These are phyloP conservation scores for Falco cherrug DNA, from an alignment of 2,797 vertebrate genomes.

Conservation along the genomic window DNA sequence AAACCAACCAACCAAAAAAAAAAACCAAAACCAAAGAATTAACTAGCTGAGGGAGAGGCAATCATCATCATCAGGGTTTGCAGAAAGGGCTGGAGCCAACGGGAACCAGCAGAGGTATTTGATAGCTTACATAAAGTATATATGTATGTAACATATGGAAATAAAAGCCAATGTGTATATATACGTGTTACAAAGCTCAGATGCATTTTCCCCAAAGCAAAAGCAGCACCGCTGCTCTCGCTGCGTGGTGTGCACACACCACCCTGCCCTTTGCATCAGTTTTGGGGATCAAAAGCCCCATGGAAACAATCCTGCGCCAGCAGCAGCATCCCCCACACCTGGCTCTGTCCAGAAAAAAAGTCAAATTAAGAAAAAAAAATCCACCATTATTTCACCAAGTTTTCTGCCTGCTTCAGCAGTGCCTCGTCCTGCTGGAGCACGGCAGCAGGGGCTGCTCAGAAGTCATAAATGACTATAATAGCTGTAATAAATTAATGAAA, in stretches of 20 bases:
- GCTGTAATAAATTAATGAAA: neutral
- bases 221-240: rapidly evolving
- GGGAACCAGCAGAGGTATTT: neutral
- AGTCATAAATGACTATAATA: neutral
- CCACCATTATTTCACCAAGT: neutral
- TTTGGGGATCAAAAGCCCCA: neutral
- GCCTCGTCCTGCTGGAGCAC: neutral
- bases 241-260: rapidly evolving
- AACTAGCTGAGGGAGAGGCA: constrained; percentile 46
- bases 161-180: neutral
- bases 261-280: rapidly evolving
- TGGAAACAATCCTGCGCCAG: neutral
- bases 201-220: neutral
- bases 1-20: neutral
- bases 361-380: neutral
- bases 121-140: neutral
- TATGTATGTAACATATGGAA: neutral
- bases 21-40: neutral
- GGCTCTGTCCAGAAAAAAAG: neutral
- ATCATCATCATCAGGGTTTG: neutral
- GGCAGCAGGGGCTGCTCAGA: neutral
- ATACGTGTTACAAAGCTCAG: neutral
- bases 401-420: neutral
- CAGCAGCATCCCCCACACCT: neutral
- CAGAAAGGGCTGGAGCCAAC: neutral